A percentile compares a stretch with the other conserved stretches of the same genome.
phyloP scores from a whole-genome alignment of 2,797 vertebrate species.

The Scomberomorus guttatus region DNA sequence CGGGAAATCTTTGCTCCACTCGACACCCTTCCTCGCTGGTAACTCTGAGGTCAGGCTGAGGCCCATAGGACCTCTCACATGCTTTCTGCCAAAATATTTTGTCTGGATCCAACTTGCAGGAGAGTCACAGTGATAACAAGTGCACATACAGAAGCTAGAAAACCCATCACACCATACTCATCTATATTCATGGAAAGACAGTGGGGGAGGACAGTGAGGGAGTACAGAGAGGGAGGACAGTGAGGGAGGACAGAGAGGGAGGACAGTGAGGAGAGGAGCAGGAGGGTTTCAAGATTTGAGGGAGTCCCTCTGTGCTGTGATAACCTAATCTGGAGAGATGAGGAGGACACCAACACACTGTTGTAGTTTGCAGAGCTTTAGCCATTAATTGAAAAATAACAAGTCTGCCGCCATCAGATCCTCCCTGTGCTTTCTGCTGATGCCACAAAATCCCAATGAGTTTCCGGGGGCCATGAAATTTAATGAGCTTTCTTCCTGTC shows the following conservation, averaged over 20 bases:
- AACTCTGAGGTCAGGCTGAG: slow-evolving; percentile 37
- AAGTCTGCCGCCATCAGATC: slow-evolving; percentile 57
- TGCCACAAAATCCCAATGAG: slow-evolving; percentile 37
- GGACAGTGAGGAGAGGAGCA: not conserved
- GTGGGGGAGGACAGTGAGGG: not conserved
- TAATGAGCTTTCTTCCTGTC: slow-evolving; percentile 61
- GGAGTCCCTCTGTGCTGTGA: slow-evolving; percentile 41
- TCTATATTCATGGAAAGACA: not conserved
- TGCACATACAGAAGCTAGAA: slow-evolving; percentile 42
- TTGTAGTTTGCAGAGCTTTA: slow-evolving; percentile 28
- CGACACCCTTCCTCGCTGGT: slow-evolving; percentile 3
- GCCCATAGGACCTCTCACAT: slow-evolving; percentile 62
- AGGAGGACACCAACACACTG: slow-evolving; percentile 20
- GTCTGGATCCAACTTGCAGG: slow-evolving; percentile 55
- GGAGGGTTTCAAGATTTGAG: slow-evolving; percentile 1
- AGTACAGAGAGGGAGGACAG: too few species aligned
- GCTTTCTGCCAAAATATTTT: slow-evolving; percentile 74
- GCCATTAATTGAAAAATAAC: slow-evolving; percentile 78
- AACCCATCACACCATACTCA: slow-evolving; percentile 37
- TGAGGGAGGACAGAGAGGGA: not conserved
- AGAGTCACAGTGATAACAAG: slow-evolving; percentile 67
- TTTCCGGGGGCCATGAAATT: slow-evolving; percentile 29
- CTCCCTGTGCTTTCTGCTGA: slow-evolving; percentile 68
- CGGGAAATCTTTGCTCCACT: slow-evolving; percentile 12
- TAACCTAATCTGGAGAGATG: slow-evolving; percentile 45